Evolutionary conservation across 2,888 invertebrate genomes (phyloP), one percentile per base, ranked within the genome.

Genomic region (Dynastes grantii): DNA sequence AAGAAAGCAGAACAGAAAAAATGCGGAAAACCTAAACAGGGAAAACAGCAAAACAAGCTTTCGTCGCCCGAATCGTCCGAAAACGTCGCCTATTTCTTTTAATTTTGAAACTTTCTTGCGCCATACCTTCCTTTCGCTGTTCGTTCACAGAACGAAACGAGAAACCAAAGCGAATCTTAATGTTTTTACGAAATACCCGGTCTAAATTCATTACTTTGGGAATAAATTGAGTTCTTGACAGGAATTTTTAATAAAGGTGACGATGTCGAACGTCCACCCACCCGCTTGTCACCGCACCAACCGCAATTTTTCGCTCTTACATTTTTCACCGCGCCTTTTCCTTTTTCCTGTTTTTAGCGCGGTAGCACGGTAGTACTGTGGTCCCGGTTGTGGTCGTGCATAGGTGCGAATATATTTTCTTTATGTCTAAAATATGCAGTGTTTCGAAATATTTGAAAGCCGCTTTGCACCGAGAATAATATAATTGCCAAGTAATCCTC

Each of bases 211-310:
- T 75, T 75, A 75, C 63, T 61, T 61, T 27, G 45, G 61, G 45
- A 61, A 75, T 75, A 75, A 75, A 75, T 75, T 75, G 73, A 75
- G 73, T 75, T 75, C 73, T 75, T 75, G 73, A 75, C 73, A 49
- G 58, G 73, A 75, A 75, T 75, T 75, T 75, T 75, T 75, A 75
- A 75, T 75, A 75, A 75, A 75, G 73, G 40, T 75, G 73, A 61
- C 61, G 61, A 61, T 13, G 27, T 37, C 40, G 45, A n/a, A 40
- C 51, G 11, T 45, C 73, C 27, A 27, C 40, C 29, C 13, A 16
- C 45, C 29, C 22, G 2, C 68, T 49, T 27, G 51, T 29, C 51
- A 51, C 51, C 68, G 68, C 63, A 27, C 29, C 29, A 32, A 32
- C 40, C 68, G 68, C 51, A 51, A 49, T 53, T 68, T 68, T 68